Percentiles rank a stretch among this genome's conserved stretches.
Evolutionary conservation across 2,888 invertebrate genomes (phyloP).

Genomic region (Agrenia bidenticulata): DNA sequence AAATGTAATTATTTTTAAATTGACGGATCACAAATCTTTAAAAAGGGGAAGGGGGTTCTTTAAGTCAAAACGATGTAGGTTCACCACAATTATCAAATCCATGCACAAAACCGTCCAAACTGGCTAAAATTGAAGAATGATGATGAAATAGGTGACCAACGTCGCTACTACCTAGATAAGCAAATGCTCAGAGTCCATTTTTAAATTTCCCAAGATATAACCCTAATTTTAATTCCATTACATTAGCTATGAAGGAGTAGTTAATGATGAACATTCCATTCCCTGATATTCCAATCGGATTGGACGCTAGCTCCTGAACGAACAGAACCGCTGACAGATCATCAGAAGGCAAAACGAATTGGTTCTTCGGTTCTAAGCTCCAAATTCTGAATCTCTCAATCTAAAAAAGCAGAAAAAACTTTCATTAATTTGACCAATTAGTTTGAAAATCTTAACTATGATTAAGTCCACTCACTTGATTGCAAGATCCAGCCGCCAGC

Average conservation of each 20-base stretch:
- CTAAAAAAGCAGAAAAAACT: neutral
- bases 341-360: neutral
- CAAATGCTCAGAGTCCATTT: neutral
- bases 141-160: constrained; percentile 1
- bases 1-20: no score
- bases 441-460: no score
- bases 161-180: neutral
- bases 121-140: neutral
- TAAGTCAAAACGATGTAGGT: no score
- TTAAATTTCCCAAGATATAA: neutral
- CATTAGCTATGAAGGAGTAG: neutral
- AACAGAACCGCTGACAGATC: neutral
- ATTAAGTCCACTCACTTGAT: neutral
- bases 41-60: no score
- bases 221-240: neutral
- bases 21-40: no score
- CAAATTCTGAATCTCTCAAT: neutral
- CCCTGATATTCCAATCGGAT: constrained; percentile 10
- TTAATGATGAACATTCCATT: constrained; percentile 10
- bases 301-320: neutral
- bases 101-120: no score
- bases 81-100: no score
- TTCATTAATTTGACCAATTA: no score
- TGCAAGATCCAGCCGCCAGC: neutral
- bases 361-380: neutral